phyloP scores from a whole-genome alignment of 2,888 invertebrate species.

The Drosophila testacea region DNA sequence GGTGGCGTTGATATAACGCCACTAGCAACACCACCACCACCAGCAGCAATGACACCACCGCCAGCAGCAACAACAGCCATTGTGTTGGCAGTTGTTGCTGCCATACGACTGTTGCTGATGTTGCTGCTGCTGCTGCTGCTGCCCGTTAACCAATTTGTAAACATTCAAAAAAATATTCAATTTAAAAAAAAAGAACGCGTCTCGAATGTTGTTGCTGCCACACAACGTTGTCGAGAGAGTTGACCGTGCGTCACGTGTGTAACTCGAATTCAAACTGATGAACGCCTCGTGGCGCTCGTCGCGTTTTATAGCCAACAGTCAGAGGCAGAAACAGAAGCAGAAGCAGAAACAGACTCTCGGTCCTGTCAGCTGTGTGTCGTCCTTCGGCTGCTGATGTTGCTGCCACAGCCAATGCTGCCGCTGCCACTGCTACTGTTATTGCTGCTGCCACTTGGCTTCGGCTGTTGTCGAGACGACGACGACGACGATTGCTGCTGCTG shows the following conservation, averaged over 20 bases:
- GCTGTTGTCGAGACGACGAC: slow-evolving; percentile 30
- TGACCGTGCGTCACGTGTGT: slow-evolving; percentile 66
- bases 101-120: slow-evolving; percentile 29
- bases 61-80: slow-evolving; percentile 14
- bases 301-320: slow-evolving; percentile 82
- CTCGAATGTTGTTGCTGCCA: slow-evolving; percentile 6
- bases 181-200: slow-evolving; percentile 17
- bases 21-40: slow-evolving; percentile 5
- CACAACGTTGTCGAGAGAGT: neutral
- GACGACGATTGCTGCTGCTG: slow-evolving; percentile 2
- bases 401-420: slow-evolving; percentile 23
- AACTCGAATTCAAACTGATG: slow-evolving; percentile 84
- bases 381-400: slow-evolving; percentile 47
- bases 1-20: slow-evolving; percentile 85
- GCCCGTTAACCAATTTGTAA: slow-evolving; percentile 85
- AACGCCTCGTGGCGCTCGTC: slow-evolving; percentile 75
- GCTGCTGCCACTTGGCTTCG: slow-evolving; percentile 24
- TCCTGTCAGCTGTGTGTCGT: slow-evolving; percentile 50
- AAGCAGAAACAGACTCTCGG: slow-evolving; percentile 1
- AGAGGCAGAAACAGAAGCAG: slow-evolving; percentile 16
- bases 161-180: slow-evolving; percentile 72
- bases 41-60: neutral
- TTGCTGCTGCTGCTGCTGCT: slow-evolving; percentile 45
- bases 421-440: slow-evolving; percentile 14
- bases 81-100: slow-evolving; percentile 19